Conservation (phyloP, 2,888 invertebrate species). For the Tribolium freemani region DNA sequence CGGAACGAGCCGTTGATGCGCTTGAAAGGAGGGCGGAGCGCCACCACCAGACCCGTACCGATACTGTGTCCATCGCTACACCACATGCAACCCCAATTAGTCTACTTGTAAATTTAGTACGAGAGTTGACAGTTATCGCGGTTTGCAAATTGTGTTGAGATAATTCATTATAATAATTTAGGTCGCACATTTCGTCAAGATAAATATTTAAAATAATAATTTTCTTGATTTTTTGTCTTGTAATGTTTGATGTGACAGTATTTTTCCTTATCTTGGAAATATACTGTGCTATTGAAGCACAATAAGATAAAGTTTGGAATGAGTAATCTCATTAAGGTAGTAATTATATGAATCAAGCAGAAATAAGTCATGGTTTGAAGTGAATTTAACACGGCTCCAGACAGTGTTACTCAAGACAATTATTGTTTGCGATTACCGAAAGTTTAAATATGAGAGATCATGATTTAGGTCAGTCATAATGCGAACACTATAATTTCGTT, state of each 20-base stretch:
- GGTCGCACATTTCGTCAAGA: background rate
- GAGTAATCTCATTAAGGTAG: background rate
- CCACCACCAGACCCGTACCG: conserved; percentile 65
- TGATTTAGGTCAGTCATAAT: background rate
- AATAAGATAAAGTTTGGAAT: background rate
- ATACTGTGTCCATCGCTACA: conserved; percentile 65
- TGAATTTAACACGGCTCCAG: background rate
- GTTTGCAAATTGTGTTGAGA: background rate
- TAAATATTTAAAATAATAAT: background rate
- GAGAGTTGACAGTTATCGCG: background rate
- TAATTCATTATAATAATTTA: conserved; percentile 2
- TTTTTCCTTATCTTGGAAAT: background rate
- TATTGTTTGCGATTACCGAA: background rate
- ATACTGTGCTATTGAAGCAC: background rate
- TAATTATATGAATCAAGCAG: background rate
- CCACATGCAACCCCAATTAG: conserved; percentile 60
- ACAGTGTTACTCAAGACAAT: background rate
- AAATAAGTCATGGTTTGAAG: background rate
- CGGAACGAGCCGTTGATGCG: conserved; percentile 65
- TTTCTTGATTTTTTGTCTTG: background rate
- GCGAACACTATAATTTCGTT: background rate
- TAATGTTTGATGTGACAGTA: background rate
- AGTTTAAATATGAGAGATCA: background rate
- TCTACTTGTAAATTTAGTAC: conserved; percentile 22
- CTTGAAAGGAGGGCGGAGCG: conserved; percentile 65